These are phyloP conservation scores for Chaetops frenatus DNA, from an alignment of 2,113 vertebrate species.

Conservation along the genomic window DNA sequence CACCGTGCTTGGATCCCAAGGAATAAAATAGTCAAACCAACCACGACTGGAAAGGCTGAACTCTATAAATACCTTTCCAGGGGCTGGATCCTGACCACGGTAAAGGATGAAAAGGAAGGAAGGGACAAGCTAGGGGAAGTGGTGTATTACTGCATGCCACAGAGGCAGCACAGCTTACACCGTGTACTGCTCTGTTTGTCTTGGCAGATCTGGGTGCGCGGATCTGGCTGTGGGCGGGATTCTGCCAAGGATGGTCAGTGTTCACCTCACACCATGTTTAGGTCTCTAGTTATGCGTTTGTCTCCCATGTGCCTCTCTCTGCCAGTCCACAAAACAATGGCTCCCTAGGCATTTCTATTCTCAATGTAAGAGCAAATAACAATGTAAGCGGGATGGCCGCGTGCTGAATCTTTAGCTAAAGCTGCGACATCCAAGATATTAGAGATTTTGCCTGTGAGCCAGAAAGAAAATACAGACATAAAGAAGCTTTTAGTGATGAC, in stretches of 20 bases:
- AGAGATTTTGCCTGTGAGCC: background rate
- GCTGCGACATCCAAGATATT: background rate
- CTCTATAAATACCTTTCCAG: background rate
- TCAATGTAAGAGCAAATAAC: background rate
- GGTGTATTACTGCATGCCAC: constrained; percentile 54
- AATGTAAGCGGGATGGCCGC: background rate
- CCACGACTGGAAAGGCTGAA: background rate
- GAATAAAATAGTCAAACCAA: background rate
- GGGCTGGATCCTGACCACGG: background rate
- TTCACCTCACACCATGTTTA: constrained; percentile 57
- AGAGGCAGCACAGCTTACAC: constrained; percentile 59
- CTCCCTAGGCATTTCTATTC: constrained; percentile 20
- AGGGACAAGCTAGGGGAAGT: background rate
- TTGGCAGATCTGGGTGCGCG: constrained; percentile 64
- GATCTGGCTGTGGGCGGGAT: constrained; percentile 63
- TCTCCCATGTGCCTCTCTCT: constrained; percentile 60
- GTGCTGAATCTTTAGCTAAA: constrained; percentile 5
- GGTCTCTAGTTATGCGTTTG: constrained; percentile 60
- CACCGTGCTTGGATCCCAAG: background rate
- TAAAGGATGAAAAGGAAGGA: background rate
- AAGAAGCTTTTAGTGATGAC: constrained; percentile 15
- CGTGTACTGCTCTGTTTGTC: constrained; percentile 66
- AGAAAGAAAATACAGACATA: background rate
- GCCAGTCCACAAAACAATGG: constrained; percentile 48
- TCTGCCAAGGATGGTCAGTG: constrained; percentile 66